These are phyloP conservation scores for Pocota personata DNA, from an alignment of 2,888 invertebrate species.

Conservation along the genomic window DNA sequence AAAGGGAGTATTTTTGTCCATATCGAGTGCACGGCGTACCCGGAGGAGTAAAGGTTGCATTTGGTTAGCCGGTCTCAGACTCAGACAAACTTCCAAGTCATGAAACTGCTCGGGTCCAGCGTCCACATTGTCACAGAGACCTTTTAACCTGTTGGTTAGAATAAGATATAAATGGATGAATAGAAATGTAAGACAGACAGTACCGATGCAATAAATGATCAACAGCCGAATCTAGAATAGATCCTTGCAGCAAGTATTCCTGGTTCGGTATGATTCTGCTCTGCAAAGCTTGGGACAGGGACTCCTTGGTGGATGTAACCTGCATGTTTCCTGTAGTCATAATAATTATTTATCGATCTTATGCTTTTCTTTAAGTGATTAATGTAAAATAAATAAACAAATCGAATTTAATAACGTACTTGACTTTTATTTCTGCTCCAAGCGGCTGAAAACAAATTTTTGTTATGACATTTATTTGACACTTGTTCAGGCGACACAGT, in stretches of 20 bases:
- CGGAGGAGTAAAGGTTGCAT: slow-evolving; percentile 88
- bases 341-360: not conserved
- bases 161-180: not conserved
- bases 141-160: slow-evolving; percentile 85
- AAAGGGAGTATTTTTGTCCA: slow-evolving; percentile 84
- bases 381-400: not conserved
- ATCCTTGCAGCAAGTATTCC: slow-evolving; percentile 96
- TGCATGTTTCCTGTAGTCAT: slow-evolving; percentile 59
- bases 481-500: not conserved
- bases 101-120: slow-evolving; percentile 95
- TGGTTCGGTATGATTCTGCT: slow-evolving; percentile 95
- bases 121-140: slow-evolving; percentile 96
- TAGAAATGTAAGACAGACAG: not conserved
- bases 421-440: not conserved
- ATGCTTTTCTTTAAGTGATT: not conserved
- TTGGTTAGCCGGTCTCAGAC: slow-evolving; percentile 88
- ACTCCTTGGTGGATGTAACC: slow-evolving; percentile 81
- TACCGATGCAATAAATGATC: slow-evolving; percentile 93
- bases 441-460: not conserved
- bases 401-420: not conserved
- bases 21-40: slow-evolving; percentile 92
- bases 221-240: slow-evolving; percentile 94
- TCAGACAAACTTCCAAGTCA: slow-evolving; percentile 96
- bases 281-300: slow-evolving; percentile 90
- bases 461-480: not conserved